phyloP scores from a whole-genome alignment of 1,140 invertebrate genomes.

The Paraescarpia echinospica region DNA sequence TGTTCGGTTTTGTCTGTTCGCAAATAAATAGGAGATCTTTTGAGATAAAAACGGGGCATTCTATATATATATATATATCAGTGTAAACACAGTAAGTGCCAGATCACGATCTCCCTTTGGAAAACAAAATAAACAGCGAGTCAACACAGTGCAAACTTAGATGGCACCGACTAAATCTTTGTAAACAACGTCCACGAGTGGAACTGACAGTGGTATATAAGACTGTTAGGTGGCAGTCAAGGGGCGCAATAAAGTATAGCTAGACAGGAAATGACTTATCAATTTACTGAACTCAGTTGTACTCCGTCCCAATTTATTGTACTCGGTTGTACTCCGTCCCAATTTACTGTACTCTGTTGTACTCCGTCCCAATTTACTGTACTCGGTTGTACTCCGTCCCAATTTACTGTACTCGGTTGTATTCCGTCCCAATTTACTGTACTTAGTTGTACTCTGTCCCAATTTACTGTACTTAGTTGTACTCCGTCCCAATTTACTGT shows the following conservation, averaged over 20 bases:
- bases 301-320: no score
- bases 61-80: background rate
- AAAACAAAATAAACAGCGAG: background rate
- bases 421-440: no score
- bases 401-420: no score
- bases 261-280: background rate
- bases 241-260: background rate
- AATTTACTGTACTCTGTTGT: no score
- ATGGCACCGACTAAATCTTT: background rate
- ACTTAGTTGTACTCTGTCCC: no score
- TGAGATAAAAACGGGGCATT: background rate
- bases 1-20: background rate
- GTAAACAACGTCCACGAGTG: background rate
- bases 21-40: constrained; percentile 6
- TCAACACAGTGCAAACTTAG: background rate
- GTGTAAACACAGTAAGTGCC: background rate
- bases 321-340: no score
- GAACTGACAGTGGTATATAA: background rate
- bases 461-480: no score
- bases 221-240: background rate
- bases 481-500: no score
- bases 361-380: no score
- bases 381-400: no score
- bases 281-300: no score
- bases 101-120: background rate